Evolutionary conservation across 2,113 vertebrate species (phyloP).

Genomic region (Sander lucioperca): DNA sequence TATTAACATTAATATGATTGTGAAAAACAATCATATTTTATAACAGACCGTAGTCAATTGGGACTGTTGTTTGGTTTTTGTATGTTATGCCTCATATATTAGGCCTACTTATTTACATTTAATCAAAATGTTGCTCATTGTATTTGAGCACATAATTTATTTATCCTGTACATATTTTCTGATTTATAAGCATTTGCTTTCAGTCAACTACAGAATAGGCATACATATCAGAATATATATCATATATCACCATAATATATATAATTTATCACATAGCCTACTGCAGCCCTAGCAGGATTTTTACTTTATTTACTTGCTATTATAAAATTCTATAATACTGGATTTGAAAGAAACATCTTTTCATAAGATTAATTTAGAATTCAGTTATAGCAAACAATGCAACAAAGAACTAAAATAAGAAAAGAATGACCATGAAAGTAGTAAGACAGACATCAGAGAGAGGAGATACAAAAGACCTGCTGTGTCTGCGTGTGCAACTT

Average conservation of each 20-base stretch:
- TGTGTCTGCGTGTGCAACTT: not conserved
- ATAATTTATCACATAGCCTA: not conserved
- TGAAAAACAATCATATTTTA: not conserved
- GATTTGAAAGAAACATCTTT: not conserved
- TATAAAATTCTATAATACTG: not conserved
- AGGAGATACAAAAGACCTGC: slow-evolving; percentile 8
- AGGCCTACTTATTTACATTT: not conserved
- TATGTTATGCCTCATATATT: not conserved
- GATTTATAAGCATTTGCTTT: not conserved
- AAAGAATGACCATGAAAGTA: not conserved
- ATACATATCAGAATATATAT: not conserved
- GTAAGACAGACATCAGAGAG: not conserved
- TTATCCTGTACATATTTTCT: not conserved
- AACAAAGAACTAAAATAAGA: not conserved
- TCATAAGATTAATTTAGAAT: not conserved
- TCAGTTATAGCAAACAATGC: not conserved
- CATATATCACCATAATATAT: not conserved
- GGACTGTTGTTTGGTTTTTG: not conserved
- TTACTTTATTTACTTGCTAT: not conserved
- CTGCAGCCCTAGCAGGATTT: not conserved
- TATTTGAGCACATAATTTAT: not conserved
- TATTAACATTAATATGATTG: no score
- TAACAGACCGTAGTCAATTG: not conserved
- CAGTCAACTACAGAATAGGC: not conserved
- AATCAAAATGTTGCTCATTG: not conserved